Evolutionary conservation across 2,888 invertebrate species (phyloP).

Genomic region (Drosophila kanekoi): DNA sequence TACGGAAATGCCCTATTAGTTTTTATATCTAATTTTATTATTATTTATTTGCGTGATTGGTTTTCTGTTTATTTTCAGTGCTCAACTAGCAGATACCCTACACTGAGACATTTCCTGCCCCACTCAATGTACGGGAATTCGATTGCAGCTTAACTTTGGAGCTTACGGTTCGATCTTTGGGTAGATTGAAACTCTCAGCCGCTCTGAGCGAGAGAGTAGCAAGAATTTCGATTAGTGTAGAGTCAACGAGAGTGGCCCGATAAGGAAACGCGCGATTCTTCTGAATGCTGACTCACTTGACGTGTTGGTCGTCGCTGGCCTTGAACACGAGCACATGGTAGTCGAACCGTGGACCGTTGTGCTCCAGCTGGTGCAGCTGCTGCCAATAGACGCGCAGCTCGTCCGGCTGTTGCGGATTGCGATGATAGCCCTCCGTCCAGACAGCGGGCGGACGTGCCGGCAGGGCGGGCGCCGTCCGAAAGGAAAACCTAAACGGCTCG

Average conservation of each 20-base stretch:
- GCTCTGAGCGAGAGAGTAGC: no score
- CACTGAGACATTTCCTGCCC: no score
- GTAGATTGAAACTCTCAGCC: no score
- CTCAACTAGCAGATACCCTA: no score
- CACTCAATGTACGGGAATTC: no score
- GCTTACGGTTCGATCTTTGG: no score
- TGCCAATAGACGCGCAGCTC: constrained; percentile 92
- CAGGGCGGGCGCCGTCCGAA: constrained; percentile 86
- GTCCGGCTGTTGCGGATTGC: constrained; percentile 86
- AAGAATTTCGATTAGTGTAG: neutral
- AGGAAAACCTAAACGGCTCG: constrained; percentile 86
- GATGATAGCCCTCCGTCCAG: constrained; percentile 88
- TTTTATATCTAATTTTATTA: no score
- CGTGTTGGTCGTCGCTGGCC: constrained; percentile 37
- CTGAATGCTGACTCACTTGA: constrained; percentile 51
- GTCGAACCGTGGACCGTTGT: constrained; percentile 90
- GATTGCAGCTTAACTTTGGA: no score
- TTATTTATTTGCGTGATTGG: no score
- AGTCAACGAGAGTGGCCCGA: no score
- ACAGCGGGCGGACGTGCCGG: constrained; percentile 90
- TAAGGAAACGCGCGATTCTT: neutral
- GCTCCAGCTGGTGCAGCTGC: constrained; percentile 88
- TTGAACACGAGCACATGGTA: constrained; percentile 87
- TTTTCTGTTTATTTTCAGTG: no score
- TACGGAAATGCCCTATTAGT: no score